These are phyloP conservation scores for Calycopis cecrops DNA, from an alignment of 1,140 invertebrate species.

Conservation along the genomic window DNA sequence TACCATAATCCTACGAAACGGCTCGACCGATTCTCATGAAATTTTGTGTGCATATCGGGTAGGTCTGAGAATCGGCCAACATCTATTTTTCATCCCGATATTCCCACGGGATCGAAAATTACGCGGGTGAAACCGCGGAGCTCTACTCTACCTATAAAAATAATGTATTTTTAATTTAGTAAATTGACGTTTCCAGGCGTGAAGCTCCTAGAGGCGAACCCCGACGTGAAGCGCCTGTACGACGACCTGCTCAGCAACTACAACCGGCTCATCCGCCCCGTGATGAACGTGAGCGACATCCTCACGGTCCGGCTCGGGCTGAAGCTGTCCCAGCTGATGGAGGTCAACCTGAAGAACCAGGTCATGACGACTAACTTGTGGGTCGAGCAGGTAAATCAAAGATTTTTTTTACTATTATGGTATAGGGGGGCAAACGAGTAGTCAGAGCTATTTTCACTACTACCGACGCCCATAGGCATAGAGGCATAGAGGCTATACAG, in stretches of 20 bases:
- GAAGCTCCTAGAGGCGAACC: slow-evolving; percentile 83
- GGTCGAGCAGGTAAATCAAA: slow-evolving; percentile 87
- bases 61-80: no score
- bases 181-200: slow-evolving; percentile 41
- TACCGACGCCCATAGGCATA: no score
- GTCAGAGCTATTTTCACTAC: no score
- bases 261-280: slow-evolving; percentile 96
- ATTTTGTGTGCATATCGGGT: no score
- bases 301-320: slow-evolving; percentile 93
- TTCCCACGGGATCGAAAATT: no score
- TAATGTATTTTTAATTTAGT: neutral
- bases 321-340: slow-evolving; percentile 96
- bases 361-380: slow-evolving; percentile 97
- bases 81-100: no score
- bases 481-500: no score
- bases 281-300: slow-evolving; percentile 94
- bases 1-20: no score
- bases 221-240: slow-evolving; percentile 92
- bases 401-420: neutral
- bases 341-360: slow-evolving; percentile 96
- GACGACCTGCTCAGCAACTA: slow-evolving; percentile 96
- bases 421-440: no score
- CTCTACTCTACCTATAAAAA: neutral
- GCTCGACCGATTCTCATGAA: no score
- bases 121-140: no score